Conservation (phyloP, 1,140 invertebrate species). For the Apis mellifera region Amel_HAv3.1 CM009940.2:8155501-8156000, state of each 20-base stretch:
- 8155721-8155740: not conserved
- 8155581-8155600: conserved; percentile 23
- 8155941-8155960: conserved; percentile 76
- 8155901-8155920: conserved; percentile 80
- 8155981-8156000: conserved; percentile 69
- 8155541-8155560: conserved; percentile 9
- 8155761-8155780: not conserved
- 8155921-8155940: conserved; percentile 77
- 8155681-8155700: conserved; percentile 7
- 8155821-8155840: not conserved
- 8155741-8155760: not conserved
- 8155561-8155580: not conserved
- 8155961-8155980: conserved; percentile 72
- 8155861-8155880: conserved; percentile 15
- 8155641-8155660: not conserved
- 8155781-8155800: not conserved
- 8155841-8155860: not conserved
- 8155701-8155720: conserved; percentile 14
- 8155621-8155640: conserved; percentile 29
- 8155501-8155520: conserved; percentile 81
- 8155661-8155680: conserved; percentile 44
- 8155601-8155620: conserved; percentile 7
- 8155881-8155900: conserved; percentile 71
- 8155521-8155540: conserved; percentile 53
- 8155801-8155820: not conserved